Evolutionary conservation across 2,113 vertebrate genomes (phyloP).

Genomic region (Pimephales promelas): DNA sequence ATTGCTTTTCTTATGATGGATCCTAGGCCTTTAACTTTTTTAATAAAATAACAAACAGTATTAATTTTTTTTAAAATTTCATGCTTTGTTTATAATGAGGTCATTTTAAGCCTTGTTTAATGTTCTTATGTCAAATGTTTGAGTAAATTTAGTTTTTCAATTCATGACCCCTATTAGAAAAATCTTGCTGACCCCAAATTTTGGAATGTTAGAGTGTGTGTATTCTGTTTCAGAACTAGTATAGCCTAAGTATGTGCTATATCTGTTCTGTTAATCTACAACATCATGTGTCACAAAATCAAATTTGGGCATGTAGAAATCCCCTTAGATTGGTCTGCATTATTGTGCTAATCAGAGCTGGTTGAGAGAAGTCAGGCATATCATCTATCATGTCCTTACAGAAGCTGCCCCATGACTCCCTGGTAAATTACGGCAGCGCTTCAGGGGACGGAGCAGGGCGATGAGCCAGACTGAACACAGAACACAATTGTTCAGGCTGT

Average conservation of each 20-base stretch:
- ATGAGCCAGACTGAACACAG: conserved; percentile 44
- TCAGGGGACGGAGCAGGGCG: conserved; percentile 15
- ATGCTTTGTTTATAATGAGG: too few species aligned
- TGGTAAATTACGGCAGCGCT: conserved; percentile 28
- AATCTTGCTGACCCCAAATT: background rate
- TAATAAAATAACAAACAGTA: too few species aligned
- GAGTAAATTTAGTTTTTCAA: too few species aligned
- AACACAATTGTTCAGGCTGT: conserved; percentile 43
- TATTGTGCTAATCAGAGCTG: background rate
- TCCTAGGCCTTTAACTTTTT: too few species aligned
- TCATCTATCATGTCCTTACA: conserved; percentile 29
- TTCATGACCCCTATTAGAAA: too few species aligned
- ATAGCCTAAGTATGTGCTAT: background rate
- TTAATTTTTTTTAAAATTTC: too few species aligned
- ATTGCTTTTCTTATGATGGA: background rate
- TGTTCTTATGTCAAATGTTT: too few species aligned
- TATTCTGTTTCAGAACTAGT: background rate
- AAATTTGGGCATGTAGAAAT: conserved; percentile 22
- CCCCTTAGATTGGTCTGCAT: background rate
- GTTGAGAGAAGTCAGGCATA: conserved; percentile 6
- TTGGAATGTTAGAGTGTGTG: background rate
- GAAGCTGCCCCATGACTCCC: conserved; percentile 40
- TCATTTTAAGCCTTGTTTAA: too few species aligned
- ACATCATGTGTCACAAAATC: background rate
- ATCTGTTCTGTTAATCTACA: conserved; percentile 1